Percentiles rank a stretch among this genome's conserved stretches.
Conservation (phyloP, 2,113 vertebrate species). For the Felis chaus region DNA sequence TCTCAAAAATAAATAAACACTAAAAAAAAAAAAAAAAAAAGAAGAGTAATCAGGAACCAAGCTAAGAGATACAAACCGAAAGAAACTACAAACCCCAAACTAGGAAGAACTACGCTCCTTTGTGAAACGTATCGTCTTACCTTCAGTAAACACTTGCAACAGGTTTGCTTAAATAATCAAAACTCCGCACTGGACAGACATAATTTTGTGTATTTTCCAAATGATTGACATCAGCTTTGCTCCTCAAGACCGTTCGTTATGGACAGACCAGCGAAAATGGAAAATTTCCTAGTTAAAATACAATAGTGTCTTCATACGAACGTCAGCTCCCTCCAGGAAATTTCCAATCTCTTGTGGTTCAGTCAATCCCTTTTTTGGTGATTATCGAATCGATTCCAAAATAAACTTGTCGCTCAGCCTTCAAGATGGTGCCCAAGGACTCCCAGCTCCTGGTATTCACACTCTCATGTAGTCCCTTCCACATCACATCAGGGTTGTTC, state of each 20-base stretch:
- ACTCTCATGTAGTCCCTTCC: background rate
- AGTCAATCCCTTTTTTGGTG: background rate
- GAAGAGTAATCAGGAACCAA: constrained; percentile 28
- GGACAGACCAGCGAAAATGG: background rate
- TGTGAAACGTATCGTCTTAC: background rate
- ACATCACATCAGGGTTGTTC: background rate
- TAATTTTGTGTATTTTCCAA: background rate
- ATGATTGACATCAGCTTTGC: background rate
- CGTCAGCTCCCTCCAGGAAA: background rate
- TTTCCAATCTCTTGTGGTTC: background rate
- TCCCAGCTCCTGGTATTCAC: background rate
- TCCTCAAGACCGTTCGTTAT: background rate
- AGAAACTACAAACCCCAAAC: background rate
- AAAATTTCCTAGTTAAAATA: background rate
- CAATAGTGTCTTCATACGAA: background rate
- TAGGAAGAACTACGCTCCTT: background rate
- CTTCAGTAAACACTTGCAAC: background rate
- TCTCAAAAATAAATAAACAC: background rate
- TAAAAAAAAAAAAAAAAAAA: background rate
- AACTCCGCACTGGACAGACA: background rate
- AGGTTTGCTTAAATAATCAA: background rate
- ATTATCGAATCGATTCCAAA: background rate
- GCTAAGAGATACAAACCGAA: background rate
- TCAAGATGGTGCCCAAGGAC: background rate
- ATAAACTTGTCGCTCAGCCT: background rate